A percentile compares a stretch with the other conserved stretches of the same genome.
These are phyloP conservation scores for Hexactinellida sp. DNA, from an alignment of 37 sponge, comb jelly and placozoan genomes.

Conservation along the genomic window DNA sequence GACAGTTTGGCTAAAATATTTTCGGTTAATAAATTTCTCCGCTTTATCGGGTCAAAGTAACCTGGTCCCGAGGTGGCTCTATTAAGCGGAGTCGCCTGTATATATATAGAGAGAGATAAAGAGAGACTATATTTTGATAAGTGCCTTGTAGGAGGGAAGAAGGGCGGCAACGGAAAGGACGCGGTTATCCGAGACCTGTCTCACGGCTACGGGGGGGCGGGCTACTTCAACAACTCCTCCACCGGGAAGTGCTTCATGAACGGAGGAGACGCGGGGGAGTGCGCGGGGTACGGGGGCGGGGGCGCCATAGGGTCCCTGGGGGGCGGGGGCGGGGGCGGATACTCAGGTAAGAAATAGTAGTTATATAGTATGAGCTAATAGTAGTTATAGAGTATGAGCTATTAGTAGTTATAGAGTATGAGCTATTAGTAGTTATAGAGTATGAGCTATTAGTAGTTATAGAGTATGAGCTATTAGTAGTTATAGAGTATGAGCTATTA, in stretches of 20 bases:
- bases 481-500: too few relatives aligned
- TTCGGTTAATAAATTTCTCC: too few relatives aligned
- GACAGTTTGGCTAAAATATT: too few relatives aligned
- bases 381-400: background rate
- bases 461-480: too few relatives aligned
- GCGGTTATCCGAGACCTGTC: conserved; percentile 26
- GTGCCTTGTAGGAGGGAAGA: conserved; percentile 31
- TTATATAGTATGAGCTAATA: background rate
- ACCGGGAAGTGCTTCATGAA: conserved; percentile 31
- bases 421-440: too few relatives aligned
- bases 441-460: too few relatives aligned
- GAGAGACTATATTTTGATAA: too few relatives aligned
- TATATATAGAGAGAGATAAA: too few relatives aligned
- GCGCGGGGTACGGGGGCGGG: conserved; percentile 62
- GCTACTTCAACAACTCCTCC: conserved; percentile 29
- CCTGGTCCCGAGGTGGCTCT: too few relatives aligned
- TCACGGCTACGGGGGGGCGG: conserved; percentile 59
- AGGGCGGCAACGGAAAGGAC: conserved; percentile 43
- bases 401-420: too few relatives aligned
- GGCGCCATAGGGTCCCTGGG: conserved; percentile 44
- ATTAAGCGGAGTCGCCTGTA: too few relatives aligned
- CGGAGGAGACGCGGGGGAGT: conserved; percentile 43
- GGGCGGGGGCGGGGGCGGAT: background rate
- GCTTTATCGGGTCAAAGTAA: too few relatives aligned
- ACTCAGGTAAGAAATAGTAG: background rate